A percentile compares a stretch with the other conserved stretches of the same genome.
Conservation (phyloP, 2,888 invertebrate genomes). For the Drosophila subquinaria region DNA sequence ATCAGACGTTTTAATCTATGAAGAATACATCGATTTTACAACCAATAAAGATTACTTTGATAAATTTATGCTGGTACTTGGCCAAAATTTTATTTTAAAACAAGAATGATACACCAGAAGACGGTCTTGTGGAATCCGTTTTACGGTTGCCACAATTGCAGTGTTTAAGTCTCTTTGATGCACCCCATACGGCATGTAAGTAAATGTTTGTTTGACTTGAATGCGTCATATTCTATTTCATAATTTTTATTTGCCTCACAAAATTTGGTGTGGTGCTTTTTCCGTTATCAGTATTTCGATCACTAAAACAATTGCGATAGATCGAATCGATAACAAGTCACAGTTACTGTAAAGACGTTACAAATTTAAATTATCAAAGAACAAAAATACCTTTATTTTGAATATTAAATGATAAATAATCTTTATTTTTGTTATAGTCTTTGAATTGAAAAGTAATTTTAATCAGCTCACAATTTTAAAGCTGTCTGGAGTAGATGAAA, state of each 20-base stretch:
- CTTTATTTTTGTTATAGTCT: constrained; percentile 8
- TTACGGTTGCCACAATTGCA: constrained; percentile 17
- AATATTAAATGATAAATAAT: neutral
- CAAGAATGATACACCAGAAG: constrained; percentile 11
- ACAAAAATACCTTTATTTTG: too few relatives aligned
- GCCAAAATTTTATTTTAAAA: constrained; percentile 25
- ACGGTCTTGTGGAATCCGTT: constrained; percentile 16
- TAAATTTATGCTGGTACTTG: constrained; percentile 14
- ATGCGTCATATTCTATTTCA: constrained; percentile 11
- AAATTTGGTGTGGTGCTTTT: neutral
- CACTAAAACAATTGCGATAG: neutral
- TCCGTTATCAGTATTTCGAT: constrained; percentile 6
- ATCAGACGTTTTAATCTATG: constrained; percentile 18
- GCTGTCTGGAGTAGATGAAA: constrained; percentile 16
- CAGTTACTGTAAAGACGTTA: neutral
- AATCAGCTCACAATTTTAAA: constrained; percentile 29
- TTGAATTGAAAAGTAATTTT: constrained; percentile 3
- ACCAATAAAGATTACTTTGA: constrained; percentile 16
- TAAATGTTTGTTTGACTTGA: neutral
- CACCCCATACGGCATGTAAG: constrained; percentile 18
- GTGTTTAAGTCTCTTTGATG: constrained; percentile 28
- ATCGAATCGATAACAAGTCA: neutral
- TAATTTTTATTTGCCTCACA: constrained; percentile 3
- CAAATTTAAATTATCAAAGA: too few relatives aligned
- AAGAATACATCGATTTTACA: constrained; percentile 39